Base-by-base conservation (phyloP, 2,113 vertebrate species). In the Etia nguti region DNA sequence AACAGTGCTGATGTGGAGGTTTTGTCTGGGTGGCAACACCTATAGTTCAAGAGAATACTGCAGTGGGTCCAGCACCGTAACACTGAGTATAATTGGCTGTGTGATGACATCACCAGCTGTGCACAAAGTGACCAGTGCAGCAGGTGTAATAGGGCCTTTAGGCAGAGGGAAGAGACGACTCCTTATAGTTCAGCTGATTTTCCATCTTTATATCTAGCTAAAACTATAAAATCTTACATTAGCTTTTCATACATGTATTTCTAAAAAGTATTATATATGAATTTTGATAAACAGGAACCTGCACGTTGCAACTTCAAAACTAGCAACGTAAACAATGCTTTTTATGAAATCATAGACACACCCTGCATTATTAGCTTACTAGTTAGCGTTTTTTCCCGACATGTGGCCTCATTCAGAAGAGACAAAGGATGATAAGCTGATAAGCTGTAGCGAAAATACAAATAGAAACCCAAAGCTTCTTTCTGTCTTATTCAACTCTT, bases 401-500 rank as follows among this genome's bases (percentile, higher is more conserved):
- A 43, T 4, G 80, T 24, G 29, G 62, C 77, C 26, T 81, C 77
- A 65, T n/a, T 18, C 6, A 10, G 70, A 50, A 6, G 10, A 77
- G 16, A 50, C 43, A 77, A 77, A 77, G 70, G 24, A 65, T 65
- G 24, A 50, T 79, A 82, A 54, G 62, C 18, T 83, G 65, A 88
- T 80, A 57, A 77, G 65, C 31, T 8, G 55, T 10, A 8, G 10
- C 56, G 48, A 56, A 84, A 68, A 65, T 26, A 52, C 81, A 89
- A 83, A 90, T 36, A 36, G 65, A 86, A 89, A 84, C 62, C 10
- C 46, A 48, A 55, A 24, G 22, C 50, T 88, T 83, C 8, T 56
- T 77, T 90, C 85, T 46, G 75, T 88, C 70, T 83, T n/a, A 77
- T 43, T 92, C 79, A 52, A 55, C 82, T 56, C 54, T 86, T 86